Percentiles rank a stretch among this genome's conserved stretches.
Evolutionary conservation across 2,888 invertebrate species (phyloP).

Genomic region (Merodon equestris): DNA sequence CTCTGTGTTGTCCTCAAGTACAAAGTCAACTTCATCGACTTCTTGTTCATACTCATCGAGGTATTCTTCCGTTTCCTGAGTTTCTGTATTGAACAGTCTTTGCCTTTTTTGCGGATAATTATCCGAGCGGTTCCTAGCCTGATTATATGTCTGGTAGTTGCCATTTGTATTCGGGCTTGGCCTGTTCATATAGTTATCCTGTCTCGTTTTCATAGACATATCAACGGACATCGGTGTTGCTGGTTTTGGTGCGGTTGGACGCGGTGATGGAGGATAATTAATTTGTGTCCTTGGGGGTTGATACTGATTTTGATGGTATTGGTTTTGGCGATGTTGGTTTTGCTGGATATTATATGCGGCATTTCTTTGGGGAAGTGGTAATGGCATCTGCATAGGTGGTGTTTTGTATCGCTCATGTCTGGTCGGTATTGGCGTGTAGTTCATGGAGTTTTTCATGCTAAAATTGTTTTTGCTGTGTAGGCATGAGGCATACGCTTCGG

Average conservation of each 20-base stretch:
- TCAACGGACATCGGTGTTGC: neutral
- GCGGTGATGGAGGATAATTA: neutral
- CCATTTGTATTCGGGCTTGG: neutral
- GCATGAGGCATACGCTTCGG: constrained; percentile 2
- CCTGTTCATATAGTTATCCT: constrained; percentile 1
- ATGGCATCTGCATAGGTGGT: neutral
- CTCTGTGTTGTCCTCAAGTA: no score
- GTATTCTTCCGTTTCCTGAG: neutral
- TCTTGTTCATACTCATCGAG: neutral
- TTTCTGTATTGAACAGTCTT: neutral
- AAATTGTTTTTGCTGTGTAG: neutral
- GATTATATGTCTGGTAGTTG: no score
- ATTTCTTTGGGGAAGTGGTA: neutral
- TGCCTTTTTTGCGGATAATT: neutral
- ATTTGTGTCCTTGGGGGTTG: neutral
- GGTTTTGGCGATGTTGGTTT: neutral
- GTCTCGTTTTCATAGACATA: neutral
- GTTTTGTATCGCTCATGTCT: neutral
- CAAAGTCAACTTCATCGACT: neutral
- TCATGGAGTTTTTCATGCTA: no score
- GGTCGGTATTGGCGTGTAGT: no score
- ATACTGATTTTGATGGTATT: neutral
- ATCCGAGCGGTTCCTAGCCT: neutral
- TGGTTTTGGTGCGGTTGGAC: constrained; percentile 1
- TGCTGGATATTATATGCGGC: neutral